Base-by-base conservation (phyloP, 2,113 vertebrate species). In the Paracanthobrama guichenoti region DNA sequence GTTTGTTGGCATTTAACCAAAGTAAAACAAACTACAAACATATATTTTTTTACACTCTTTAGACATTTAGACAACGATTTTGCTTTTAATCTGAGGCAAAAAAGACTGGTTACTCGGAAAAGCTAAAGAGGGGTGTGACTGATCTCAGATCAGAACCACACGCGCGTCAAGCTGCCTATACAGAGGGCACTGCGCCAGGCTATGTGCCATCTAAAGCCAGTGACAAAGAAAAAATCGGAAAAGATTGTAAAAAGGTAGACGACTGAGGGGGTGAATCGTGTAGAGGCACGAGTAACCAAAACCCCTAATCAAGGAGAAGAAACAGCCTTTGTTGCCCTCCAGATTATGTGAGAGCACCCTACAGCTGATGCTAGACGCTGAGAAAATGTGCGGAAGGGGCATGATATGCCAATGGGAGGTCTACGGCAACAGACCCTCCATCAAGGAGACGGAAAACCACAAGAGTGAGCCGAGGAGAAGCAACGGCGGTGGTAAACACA, bases 161-260 rank as follows among this genome's bases (percentile, higher is more conserved):
- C 81, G 88, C 50, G 86, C 79, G 90, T 90, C 93, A 95, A 95
- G 90, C 95, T 95, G 95, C 91, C 91, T 90, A 88, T 82, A 86
- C 91, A 87, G 82, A 90, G 91, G 89, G 90, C 90, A 88, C 91
- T 76, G 87, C 71, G 92, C 88, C 93, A 89, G 95, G 95, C 94
- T 92, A 97, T 97, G 96, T 92, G 89, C 93, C 89, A 92, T 89
- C 91, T 88, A 93, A 93, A 93, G 93, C 94, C 94, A 86, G 92
- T 93, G 92, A 95, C 94, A 88, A 96, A 96, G 95, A 97, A 96
- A 92, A 97, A 96, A 95, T 88, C 93, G 9, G 87, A 92, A 73
- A 94, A 91, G 89, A 91, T 94, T 86, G 96, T 96, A 84, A 95
- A 96, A 90, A 97, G 96, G 95, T 96, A 96, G 95, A 94, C 91